Percentiles rank a stretch among this genome's conserved stretches.
Conservation (phyloP, 1,140 invertebrate genomes). For the Tetramorium parvispinum region DNA sequence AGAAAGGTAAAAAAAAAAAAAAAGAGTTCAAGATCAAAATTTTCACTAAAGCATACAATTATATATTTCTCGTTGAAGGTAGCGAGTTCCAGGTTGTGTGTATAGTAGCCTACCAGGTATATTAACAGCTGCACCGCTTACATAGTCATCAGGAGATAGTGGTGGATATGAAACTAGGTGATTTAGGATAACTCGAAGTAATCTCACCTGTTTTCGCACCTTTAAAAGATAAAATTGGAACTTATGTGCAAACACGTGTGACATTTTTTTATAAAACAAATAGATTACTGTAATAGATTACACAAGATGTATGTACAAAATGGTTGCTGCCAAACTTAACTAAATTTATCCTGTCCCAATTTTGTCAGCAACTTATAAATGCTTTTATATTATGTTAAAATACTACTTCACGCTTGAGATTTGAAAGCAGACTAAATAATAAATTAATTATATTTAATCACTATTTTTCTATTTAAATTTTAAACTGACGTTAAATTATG, state of each 20-base stretch:
- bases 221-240: conserved; percentile 58
- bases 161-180: conserved; percentile 76
- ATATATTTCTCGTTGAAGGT: conserved; percentile 81
- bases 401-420: no score
- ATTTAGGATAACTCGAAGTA: conserved; percentile 86
- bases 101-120: conserved; percentile 81
- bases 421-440: no score
- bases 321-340: neutral
- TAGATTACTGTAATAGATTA: conserved; percentile 16
- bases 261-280: neutral
- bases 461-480: no score
- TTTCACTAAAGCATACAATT: neutral
- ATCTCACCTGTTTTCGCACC: conserved; percentile 87
- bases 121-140: conserved; percentile 79
- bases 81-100: conserved; percentile 80
- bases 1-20: no score
- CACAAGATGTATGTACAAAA: neutral
- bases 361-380: neutral
- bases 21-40: neutral
- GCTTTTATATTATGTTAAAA: no score
- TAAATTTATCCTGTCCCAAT: neutral
- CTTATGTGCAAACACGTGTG: neutral
- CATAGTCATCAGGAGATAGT: conserved; percentile 78
- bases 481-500: no score
- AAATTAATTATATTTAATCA: no score